phyloP scores from a whole-genome alignment of 2,888 invertebrate species.

The Dendrolimus houi region DNA sequence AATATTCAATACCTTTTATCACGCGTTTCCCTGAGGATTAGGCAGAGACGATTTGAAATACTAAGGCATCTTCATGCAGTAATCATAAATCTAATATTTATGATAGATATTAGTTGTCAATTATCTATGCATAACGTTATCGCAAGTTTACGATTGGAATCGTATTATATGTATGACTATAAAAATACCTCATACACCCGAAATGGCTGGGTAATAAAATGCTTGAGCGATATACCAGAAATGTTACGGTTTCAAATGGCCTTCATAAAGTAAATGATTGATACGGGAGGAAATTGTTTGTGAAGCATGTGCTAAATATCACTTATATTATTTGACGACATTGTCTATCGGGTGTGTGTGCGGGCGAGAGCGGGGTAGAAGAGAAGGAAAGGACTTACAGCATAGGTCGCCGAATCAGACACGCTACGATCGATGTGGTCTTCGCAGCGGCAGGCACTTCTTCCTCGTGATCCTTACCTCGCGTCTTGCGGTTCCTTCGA shows the following conservation, averaged over 20 bases:
- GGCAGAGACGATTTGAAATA: not conserved
- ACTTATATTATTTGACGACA: no score
- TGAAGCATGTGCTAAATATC: not conserved
- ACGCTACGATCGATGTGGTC: no score
- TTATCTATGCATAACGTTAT: not conserved
- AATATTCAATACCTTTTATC: not conserved
- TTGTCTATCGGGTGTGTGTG: no score
- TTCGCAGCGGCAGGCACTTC: no score
- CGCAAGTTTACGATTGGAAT: not conserved
- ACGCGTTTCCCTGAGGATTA: not conserved
- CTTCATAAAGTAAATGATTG: slow-evolving; percentile 2
- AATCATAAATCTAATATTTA: not conserved
- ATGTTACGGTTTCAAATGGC: slow-evolving; percentile 3
- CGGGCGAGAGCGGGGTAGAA: no score
- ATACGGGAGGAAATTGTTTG: not conserved
- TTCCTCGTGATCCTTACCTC: no score
- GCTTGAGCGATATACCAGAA: slow-evolving; percentile 1
- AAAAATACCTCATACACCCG: not conserved
- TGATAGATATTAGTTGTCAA: not conserved
- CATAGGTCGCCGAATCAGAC: no score
- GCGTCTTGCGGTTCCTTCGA: no score
- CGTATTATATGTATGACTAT: not conserved
- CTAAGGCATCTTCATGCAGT: not conserved
- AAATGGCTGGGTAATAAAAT: not conserved
- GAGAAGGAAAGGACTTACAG: no score